Evolutionary conservation across 2,113 vertebrate species (phyloP), one percentile per base, ranked within the genome.

Genomic region (Epinephelus fuscoguttatus): DNA sequence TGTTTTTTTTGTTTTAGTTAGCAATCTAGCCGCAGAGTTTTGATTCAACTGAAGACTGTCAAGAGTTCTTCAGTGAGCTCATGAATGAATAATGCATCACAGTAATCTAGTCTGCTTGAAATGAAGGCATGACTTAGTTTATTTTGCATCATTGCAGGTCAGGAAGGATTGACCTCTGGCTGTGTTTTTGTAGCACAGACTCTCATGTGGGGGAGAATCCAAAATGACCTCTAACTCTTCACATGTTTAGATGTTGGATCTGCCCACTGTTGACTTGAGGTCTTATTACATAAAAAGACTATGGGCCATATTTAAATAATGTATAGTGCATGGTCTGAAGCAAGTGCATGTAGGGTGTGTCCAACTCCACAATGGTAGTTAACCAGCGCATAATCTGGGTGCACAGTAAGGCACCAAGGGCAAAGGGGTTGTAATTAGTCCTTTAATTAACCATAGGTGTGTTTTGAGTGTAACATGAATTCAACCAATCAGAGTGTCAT

Each of bases 11-110:
- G 19, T 79, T 80, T 53, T 6, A 23, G 23, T 47, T 50, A 12
- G 33, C 17, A 23, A 7, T 47, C 17, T 11, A 4, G 59, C 30
- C 6, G 25, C n/a, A 33, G 56, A 74, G 49, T 30, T 79, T 23
- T 13, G 66, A 59, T 66, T 62, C 70, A 47, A 14, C 63, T 42
- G 63, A 75, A 66, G 49, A 63, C 79, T 73, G 61, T 75, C 25
- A 25, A 4, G 45, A 57, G 25, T 74, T 59, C 57, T 45, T 66
- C 40, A 42, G 18, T 66, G 19, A 33, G 33, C 19, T 13, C 8
- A 9, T 17, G 15, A 45, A 62, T 84, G 63, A 89, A 81, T 84
- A 70, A 84, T 78, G 27, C 40, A 78, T 71, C 2, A 2, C 11
- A 49, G 12, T 7, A 19, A 21, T 59, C 8, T 33, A 2, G 55